Base-by-base conservation (phyloP, 1,140 invertebrate genomes). In the Pantala flavescens region DNA sequence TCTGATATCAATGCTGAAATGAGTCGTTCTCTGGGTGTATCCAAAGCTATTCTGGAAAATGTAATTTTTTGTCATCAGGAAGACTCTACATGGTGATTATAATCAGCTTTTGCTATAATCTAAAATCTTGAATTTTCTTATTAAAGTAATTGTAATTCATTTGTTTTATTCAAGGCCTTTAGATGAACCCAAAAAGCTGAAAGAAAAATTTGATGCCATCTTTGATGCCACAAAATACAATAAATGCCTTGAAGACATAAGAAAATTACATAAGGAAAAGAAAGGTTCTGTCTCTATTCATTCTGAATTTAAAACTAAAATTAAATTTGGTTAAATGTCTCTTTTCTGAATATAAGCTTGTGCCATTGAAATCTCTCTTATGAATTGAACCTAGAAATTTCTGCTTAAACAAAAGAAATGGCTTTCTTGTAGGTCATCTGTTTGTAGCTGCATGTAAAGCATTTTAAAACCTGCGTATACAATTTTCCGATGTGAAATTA, bases 51-150 rank as follows among this genome's bases (percentile, higher is more conserved):
- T 73, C 83, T 99, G 24, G 96, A 96, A 80, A 93, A 96, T 84
- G 98, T 99, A 0, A 92, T 99, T 78, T 98, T 99, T 83, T 99
- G 97, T 81, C 97, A 99, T 82, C 98, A 99, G 88, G 98, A 99
- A 83, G 96, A 99, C 76, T 92, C 96, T 0, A 92, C 90, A 80
- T 99, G 98, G 90, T 88, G 80, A 79, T 77, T 70, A 43, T 55
- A 36, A 21, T 16, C 43, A 72, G 70, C 24, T 42, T 23, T 73
- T 73, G 23, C 12, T 16, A 23, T 63, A 55, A 42, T 16, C 24
- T 73, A 7, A 73, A 12, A 71, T 76, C 23, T 43, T 23, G 43
- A 23, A 72, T 70, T 28, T 43, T 72, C 74, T 70, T 75, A 63
- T 75, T 70, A 43, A 71, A 74, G 14, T 36, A 70, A 71, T 75